Evolutionary conservation across 2,113 vertebrate genomes (phyloP).

Genomic region (Podocnemis expansa): DNA sequence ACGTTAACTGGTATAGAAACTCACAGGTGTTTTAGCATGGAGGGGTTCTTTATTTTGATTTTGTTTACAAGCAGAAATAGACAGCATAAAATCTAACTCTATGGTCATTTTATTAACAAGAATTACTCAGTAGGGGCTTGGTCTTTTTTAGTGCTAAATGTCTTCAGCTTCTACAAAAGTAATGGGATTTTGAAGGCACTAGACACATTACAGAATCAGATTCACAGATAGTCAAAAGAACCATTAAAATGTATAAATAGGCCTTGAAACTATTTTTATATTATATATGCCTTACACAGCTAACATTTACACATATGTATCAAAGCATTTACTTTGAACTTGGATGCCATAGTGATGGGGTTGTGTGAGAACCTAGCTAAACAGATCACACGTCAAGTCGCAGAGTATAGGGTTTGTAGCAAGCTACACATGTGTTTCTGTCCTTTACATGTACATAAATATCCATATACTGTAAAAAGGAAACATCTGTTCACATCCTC

Average conservation of each 20-base stretch:
- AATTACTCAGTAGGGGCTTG: background rate
- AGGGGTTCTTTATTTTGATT: slow-evolving; percentile 32
- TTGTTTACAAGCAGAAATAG: slow-evolving; percentile 26
- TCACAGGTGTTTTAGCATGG: background rate
- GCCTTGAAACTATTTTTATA: background rate
- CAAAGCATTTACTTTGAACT: background rate
- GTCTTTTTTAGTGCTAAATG: background rate
- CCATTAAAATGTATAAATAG: background rate
- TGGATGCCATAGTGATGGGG: background rate
- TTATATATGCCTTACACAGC: background rate
- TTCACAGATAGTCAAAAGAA: background rate
- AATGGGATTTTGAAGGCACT: background rate
- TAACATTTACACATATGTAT: background rate
- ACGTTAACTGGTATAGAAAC: slow-evolving; percentile 53
- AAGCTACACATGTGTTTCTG: background rate
- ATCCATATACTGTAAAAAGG: background rate
- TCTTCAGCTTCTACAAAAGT: background rate
- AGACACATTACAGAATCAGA: background rate
- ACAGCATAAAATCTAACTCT: background rate
- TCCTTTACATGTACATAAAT: background rate
- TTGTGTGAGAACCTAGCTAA: background rate
- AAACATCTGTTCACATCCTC: slow-evolving; percentile 23
- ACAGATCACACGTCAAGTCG: background rate
- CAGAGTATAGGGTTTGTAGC: background rate
- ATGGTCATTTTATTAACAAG: background rate